These are phyloP conservation scores for Falco concolor DNA, from an alignment of 2,797 vertebrate species.

Conservation along the genomic window DNA sequence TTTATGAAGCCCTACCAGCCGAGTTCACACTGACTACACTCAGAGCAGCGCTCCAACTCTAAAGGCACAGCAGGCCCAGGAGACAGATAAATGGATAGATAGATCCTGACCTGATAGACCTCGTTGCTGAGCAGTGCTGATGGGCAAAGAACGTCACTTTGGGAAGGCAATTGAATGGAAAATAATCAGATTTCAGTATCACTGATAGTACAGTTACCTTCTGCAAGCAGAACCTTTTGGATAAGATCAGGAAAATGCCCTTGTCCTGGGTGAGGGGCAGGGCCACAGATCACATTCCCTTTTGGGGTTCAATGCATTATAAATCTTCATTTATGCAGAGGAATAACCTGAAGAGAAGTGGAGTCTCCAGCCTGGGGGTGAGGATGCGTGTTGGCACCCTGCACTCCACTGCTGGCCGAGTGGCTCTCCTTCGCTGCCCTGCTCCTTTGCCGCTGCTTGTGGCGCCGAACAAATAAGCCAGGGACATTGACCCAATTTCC, in stretches of 20 bases:
- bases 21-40: not conserved
- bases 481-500: accelerated
- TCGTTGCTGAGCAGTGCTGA: accelerated
- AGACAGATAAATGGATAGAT: accelerated
- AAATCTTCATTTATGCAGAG: not conserved
- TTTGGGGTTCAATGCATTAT: accelerated
- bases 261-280: not conserved
- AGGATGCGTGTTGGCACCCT: not conserved
- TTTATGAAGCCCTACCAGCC: not conserved
- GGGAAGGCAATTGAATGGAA: not conserved
- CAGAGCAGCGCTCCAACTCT: not conserved
- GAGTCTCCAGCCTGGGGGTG: not conserved
- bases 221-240: not conserved
- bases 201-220: accelerated
- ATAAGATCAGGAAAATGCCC: no score
- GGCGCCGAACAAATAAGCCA: not conserved
- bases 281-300: not conserved
- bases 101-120: not conserved
- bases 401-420: no score
- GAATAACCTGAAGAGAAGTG: not conserved
- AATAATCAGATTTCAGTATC: no score
- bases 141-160: accelerated
- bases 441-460: accelerated
- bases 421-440: accelerated
- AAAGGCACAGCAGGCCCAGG: not conserved